Conservation (phyloP, 1,140 invertebrate genomes). For the Cydia amplana region DNA sequence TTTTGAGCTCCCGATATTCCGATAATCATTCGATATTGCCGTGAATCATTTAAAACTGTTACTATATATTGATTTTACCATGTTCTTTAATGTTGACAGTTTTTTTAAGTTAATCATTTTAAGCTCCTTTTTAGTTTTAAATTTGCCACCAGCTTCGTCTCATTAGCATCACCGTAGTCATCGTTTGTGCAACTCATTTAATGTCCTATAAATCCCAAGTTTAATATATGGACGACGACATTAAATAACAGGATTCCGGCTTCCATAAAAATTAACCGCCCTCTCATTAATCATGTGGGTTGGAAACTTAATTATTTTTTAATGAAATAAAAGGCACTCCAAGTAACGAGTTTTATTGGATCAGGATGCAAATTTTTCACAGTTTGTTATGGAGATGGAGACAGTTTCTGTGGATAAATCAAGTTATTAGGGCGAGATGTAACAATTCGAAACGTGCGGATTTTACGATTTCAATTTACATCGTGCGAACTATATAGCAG, state of each 20-base stretch:
- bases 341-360: constrained; percentile 13
- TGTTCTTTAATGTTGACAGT: too few species aligned
- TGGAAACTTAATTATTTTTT: constrained; percentile 29
- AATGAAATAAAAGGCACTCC: constrained; percentile 26
- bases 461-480: too few species aligned
- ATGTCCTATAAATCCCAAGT: neutral
- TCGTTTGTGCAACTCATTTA: neutral
- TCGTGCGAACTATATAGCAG: too few species aligned
- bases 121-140: too few species aligned
- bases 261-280: constrained; percentile 7
- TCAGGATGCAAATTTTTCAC: constrained; percentile 21
- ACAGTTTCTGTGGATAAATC: neutral
- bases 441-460: too few species aligned
- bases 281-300: constrained; percentile 15
- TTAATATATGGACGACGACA: constrained; percentile 10
- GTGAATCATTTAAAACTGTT: too few species aligned
- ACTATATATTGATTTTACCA: too few species aligned
- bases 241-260: neutral
- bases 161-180: too few species aligned
- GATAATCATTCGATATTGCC: too few species aligned
- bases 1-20: too few species aligned
- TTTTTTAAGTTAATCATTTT: too few species aligned
- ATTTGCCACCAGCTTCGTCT: too few species aligned
- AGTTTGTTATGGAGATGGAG: constrained; percentile 2
- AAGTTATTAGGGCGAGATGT: neutral